Base-by-base conservation (phyloP, 2,113 vertebrate species). In the Labeo rohita region DNA sequence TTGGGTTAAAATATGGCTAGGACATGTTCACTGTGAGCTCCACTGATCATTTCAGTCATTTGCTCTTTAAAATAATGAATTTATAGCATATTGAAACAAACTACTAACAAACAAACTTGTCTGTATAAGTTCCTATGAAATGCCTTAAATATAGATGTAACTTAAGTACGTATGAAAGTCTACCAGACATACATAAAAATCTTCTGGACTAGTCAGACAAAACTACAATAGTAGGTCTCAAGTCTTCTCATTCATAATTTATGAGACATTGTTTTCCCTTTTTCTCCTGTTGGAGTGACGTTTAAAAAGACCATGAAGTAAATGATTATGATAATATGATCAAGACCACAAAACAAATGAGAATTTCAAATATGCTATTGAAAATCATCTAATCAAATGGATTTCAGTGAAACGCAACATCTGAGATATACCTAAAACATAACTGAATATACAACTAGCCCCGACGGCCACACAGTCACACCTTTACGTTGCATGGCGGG, bases 321-420 rank as follows among this genome's bases (percentile, higher is more conserved):
- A 72, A 72, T 45, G 68, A 72, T 72, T 72, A 72, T 72, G 68
- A 45, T 72, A 72, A 72, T 70, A 43, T 6, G 39, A n/a, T 72
- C 68, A 72, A 21, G 39, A 72, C 4, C 9, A 72, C 68, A 72
- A 45, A 72, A 45, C 36, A 11, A 72, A 72, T 0, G 0, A 11
- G 9, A 45, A 72, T 11, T 18, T 72, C 0, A 4, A 43, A 70
- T 39, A 39, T 39, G 7, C 39, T 8, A 66, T 7, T 0, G 65
- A 15, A 36, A 3, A 34, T 3, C 12, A 34, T 7, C 13, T 68
- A 36, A 36, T 36, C 0, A 36, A 13, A 39, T 70, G 15, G 65
- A 4, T 8, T 9, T 18, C 15, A 68, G 36, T 4, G 16, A n/a
- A 47, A 49, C 21, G 23, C 72, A 28, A 12, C 10, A 47, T 12